phyloP scores from a whole-genome alignment of 2,113 vertebrate genomes.

The Xerus inauris region DNA sequence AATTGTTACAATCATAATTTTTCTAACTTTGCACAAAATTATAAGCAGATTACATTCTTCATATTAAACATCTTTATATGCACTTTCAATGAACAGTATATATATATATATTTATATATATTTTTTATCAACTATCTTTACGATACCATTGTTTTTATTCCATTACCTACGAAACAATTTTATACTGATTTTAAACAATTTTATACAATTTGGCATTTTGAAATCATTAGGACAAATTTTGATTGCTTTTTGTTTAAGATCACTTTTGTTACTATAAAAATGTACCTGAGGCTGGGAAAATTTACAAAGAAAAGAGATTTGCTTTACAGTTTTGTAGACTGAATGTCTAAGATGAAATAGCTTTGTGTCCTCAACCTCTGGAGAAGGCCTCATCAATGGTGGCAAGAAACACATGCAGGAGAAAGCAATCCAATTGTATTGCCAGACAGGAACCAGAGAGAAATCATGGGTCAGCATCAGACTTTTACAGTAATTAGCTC shows the following conservation, averaged over 20 bases:
- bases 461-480: not conserved
- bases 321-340: not conserved
- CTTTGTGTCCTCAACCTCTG: not conserved
- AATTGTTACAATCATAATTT: no score
- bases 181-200: not conserved
- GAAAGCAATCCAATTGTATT: not conserved
- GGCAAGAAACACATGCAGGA: fast-evolving
- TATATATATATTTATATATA: no score
- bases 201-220: not conserved
- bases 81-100: no score
- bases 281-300: not conserved
- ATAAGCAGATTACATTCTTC: no score
- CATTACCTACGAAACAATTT: not conserved
- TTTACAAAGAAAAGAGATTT: not conserved
- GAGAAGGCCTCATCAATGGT: not conserved
- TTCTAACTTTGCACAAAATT: no score
- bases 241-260: not conserved
- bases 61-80: no score
- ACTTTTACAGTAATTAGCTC: not conserved
- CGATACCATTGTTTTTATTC: not conserved
- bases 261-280: not conserved
- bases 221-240: not conserved
- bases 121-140: no score
- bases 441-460: not conserved
- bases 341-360: not conserved